Percentiles rank a stretch among this genome's conserved stretches.
phyloP scores from a whole-genome alignment of 2,113 vertebrate species.

The Colius striatus region DNA sequence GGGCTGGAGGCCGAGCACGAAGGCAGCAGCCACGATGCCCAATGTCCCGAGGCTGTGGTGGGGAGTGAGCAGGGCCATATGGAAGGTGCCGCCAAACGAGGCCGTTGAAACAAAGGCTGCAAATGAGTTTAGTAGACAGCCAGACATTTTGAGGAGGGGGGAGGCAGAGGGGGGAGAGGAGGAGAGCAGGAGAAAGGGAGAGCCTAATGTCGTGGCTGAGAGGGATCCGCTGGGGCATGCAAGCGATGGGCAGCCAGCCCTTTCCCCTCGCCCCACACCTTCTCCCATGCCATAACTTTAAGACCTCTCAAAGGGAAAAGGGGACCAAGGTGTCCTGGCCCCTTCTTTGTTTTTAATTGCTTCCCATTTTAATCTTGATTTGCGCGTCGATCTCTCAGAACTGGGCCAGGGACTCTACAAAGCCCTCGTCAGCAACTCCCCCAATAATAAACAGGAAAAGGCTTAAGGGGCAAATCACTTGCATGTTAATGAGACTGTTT shows the following conservation, averaged over 20 bases:
- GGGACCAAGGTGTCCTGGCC: conserved; percentile 60
- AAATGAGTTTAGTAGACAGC: conserved; percentile 44
- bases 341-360: conserved; percentile 74
- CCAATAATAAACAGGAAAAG: conserved; percentile 75
- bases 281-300: neutral
- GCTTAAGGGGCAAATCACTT: conserved; percentile 75
- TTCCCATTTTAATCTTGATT: conserved; percentile 76
- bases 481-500: conserved; percentile 79
- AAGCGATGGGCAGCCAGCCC: neutral
- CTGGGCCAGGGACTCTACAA: conserved; percentile 72
- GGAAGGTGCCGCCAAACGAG: neutral
- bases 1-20: accelerated
- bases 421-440: conserved; percentile 72
- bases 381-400: conserved; percentile 69
- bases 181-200: neutral
- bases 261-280: neutral
- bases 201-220: accelerated
- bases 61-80: neutral
- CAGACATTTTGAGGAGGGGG: conserved; percentile 30
- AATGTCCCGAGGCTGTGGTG: accelerated
- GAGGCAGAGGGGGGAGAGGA: neutral
- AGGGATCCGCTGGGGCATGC: neutral
- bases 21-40: neutral
- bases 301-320: neutral
- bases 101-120: neutral